These are phyloP conservation scores for Falco novaeseelandiae DNA, from an alignment of 2,797 vertebrate species.

Conservation along the genomic window DNA sequence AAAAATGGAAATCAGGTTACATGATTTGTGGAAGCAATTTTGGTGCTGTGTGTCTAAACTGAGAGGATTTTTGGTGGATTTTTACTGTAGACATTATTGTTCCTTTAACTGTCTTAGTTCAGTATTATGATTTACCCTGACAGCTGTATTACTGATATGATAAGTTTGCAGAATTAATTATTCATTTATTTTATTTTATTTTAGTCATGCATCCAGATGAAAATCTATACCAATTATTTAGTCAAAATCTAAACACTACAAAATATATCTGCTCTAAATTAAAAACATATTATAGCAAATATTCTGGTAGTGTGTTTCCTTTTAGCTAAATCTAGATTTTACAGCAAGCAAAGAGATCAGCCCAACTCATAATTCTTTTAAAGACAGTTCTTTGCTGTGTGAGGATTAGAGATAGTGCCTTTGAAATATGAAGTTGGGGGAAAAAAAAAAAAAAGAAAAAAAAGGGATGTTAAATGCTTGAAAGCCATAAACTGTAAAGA, in stretches of 20 bases:
- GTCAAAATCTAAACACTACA: background rate
- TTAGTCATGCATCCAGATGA: background rate
- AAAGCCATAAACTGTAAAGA: slow-evolving; percentile 44
- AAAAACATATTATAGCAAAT: background rate
- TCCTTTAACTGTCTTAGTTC: slow-evolving; percentile 39
- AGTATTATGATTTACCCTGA: slow-evolving; percentile 9
- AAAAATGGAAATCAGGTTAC: background rate
- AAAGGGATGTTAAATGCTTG: background rate
- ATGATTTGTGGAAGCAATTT: slow-evolving; percentile 2
- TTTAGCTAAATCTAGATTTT: background rate
- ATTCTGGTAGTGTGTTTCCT: background rate
- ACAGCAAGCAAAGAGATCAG: background rate
- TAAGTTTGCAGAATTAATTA: slow-evolving; percentile 58
- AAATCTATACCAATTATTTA: slow-evolving; percentile 1
- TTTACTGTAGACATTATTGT: slow-evolving; percentile 20
- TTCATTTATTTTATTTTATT: slow-evolving; percentile 27
- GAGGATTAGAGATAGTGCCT: background rate
- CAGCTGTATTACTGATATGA: slow-evolving; percentile 29
- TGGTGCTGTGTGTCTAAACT: background rate
- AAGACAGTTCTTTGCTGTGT: background rate
- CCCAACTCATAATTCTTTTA: background rate
- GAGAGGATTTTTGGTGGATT: background rate
- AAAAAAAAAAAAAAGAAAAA: background rate
- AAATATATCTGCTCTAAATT: background rate
- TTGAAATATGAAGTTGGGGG: background rate